phyloP scores from a whole-genome alignment of 1,140 invertebrate genomes.

The Cephus cinctus region DNA sequence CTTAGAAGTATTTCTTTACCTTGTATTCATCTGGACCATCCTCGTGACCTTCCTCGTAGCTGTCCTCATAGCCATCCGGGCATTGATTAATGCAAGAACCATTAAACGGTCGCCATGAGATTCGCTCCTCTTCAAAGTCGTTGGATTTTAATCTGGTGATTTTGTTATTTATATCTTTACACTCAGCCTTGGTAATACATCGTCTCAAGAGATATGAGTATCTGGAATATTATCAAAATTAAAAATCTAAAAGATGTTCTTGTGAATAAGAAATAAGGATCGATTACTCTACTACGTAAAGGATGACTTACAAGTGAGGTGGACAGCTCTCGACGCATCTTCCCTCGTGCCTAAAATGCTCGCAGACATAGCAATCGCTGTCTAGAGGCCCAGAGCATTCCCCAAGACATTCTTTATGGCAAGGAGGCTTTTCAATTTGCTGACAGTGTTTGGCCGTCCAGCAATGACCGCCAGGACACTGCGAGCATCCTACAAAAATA shows the following conservation, averaged over 20 bases:
- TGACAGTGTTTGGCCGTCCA: conserved; percentile 39
- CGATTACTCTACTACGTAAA: background rate
- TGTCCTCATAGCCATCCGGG: conserved; percentile 55
- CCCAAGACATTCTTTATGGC: conserved; percentile 63
- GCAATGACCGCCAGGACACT: conserved; percentile 35
- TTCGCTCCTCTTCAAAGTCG: conserved; percentile 14
- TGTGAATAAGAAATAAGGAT: conserved; percentile 9
- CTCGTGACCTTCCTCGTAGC: conserved; percentile 16
- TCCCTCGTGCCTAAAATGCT: conserved; percentile 49
- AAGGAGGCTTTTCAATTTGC: conserved; percentile 39
- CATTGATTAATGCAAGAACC: conserved; percentile 58
- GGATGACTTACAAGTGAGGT: conserved; percentile 37
- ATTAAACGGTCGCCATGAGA: conserved; percentile 50
- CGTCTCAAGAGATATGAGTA: conserved; percentile 54
- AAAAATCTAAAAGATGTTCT: no score
- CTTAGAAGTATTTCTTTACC: no score
- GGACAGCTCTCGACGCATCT: conserved; percentile 59
- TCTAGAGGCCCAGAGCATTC: conserved; percentile 57
- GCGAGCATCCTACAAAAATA: conserved; percentile 28
- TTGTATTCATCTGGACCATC: no score
- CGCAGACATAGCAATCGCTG: conserved; percentile 60
- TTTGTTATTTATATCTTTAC: conserved; percentile 39
- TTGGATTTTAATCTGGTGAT: conserved; percentile 25
- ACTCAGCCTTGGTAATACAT: conserved; percentile 60
- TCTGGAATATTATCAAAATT: conserved; percentile 29